Evolutionary conservation across 64 coral and sea anemone species (phyloP), one percentile per base, ranked within the genome.

Genomic region (Actinia equina): DNA sequence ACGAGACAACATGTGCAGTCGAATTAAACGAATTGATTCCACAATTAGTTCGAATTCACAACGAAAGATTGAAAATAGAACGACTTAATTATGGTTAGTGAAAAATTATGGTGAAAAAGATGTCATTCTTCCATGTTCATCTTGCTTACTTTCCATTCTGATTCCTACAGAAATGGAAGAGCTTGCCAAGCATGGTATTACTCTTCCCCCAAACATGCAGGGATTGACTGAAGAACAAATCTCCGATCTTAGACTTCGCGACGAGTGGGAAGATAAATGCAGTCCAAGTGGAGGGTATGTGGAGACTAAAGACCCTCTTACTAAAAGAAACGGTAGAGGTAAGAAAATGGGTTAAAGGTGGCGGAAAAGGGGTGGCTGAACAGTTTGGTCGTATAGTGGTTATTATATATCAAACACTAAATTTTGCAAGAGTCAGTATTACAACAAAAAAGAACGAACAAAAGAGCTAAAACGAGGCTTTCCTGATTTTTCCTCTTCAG

Each of bases 181-280:
- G 84, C 82, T 99, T 76, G 85, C 90, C 30, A 99, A 99, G 26
- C 97, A 99, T 91, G 97, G 97, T 13, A 92, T 91, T 62, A 88
- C 91, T 27, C 82, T 99, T 3, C 97, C 97, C 55, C 97, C 97
- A 65, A 99, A 93, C 86, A 95, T 99, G 97, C 91, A 91, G 77
- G 97, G 97, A 18, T 86, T 99, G 25, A 89, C 97, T 46, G 97
- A 99, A 70, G 97, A 99, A 56, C 97, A 99, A 46, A 84, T 99
- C 43, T 93, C 85, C 85, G 97, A 99, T 44, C 86, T 99, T 7
- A 84, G 89, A 77, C 93, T 99, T 42, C 88, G 55, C 19, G 97
- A 99, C 83, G 90, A 92, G 6, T 99, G 97, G 97, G 93, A 88
- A 86, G 97, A 99, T 52, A 94, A 99, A 17, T 99, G 97, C 57